Evolutionary conservation across 2,113 vertebrate genomes (phyloP).

Genomic region (Paracanthobrama guichenoti): DNA sequence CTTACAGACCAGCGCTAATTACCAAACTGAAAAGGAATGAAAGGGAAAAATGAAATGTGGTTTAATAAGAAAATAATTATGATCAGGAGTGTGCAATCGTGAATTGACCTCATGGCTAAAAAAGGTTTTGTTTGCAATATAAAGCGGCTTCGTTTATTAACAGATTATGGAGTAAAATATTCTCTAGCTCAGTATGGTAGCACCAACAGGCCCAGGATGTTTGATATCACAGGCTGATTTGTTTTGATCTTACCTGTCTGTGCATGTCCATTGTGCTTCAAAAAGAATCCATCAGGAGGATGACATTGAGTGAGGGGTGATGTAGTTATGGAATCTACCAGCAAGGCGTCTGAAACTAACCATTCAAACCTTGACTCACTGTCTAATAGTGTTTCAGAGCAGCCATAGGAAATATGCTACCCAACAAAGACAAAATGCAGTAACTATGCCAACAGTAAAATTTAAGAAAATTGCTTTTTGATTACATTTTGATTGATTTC

Average conservation of each 20-base stretch:
- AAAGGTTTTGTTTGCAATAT: not conserved
- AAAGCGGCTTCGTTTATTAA: slow-evolving; percentile 14
- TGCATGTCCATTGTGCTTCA: slow-evolving; percentile 19
- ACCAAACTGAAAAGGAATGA: not conserved
- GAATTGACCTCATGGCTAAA: not conserved
- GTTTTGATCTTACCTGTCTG: slow-evolving; percentile 29
- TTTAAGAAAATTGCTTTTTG: not conserved
- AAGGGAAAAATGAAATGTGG: not conserved
- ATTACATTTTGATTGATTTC: not conserved
- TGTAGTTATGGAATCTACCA: not conserved
- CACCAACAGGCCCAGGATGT: not conserved
- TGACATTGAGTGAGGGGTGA: not conserved
- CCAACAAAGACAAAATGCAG: not conserved
- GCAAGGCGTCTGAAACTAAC: not conserved
- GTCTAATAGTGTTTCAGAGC: slow-evolving; percentile 1
- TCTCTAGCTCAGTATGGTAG: not conserved
- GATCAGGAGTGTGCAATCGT: slow-evolving; percentile 10
- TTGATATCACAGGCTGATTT: slow-evolving; percentile 27
- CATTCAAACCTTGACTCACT: not conserved
- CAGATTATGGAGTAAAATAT: not conserved
- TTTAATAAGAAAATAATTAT: slow-evolving; percentile 19
- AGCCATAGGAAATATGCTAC: not conserved
- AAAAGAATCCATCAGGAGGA: slow-evolving; percentile 14
- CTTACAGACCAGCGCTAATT: not conserved
- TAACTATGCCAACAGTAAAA: not conserved